Percentiles rank a stretch among this genome's conserved stretches.
These are phyloP conservation scores for Hippocampus barbouri DNA, from an alignment of 2,113 vertebrate genomes.

Conservation along the genomic window DNA sequence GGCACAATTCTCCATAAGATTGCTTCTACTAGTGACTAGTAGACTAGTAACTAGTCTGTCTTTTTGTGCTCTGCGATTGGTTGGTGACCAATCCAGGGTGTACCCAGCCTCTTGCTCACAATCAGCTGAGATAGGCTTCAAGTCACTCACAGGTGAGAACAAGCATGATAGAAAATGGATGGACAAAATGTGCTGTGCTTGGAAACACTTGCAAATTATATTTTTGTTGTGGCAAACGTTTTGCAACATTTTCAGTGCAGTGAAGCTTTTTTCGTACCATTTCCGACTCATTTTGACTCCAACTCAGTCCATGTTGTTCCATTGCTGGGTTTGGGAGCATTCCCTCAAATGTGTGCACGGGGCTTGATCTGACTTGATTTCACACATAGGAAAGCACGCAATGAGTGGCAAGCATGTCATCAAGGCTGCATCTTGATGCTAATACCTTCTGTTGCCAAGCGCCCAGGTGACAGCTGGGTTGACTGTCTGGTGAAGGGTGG, in stretches of 20 bases:
- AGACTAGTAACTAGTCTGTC: too few species aligned
- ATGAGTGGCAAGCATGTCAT: constrained; percentile 65
- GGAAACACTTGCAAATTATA: too few species aligned
- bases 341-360: constrained; percentile 49
- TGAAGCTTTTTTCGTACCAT: background rate
- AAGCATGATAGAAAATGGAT: too few species aligned
- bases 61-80: too few species aligned
- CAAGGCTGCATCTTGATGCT: constrained; percentile 64
- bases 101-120: background rate
- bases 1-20: too few species aligned
- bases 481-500: constrained; percentile 12
- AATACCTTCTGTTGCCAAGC: constrained; percentile 58
- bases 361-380: constrained; percentile 16
- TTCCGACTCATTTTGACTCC: background rate
- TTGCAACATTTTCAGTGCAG: too few species aligned
- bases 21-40: too few species aligned
- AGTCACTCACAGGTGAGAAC: background rate
- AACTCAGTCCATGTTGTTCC: background rate
- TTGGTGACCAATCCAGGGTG: too few species aligned
- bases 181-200: too few species aligned
- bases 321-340: constrained; percentile 47
- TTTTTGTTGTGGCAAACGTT: too few species aligned
- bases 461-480: constrained; percentile 64
- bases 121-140: background rate
- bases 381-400: constrained; percentile 45